phyloP scores from a whole-genome alignment of 1,140 invertebrate genomes.

The Tyrophagus putrescentiae region DNA sequence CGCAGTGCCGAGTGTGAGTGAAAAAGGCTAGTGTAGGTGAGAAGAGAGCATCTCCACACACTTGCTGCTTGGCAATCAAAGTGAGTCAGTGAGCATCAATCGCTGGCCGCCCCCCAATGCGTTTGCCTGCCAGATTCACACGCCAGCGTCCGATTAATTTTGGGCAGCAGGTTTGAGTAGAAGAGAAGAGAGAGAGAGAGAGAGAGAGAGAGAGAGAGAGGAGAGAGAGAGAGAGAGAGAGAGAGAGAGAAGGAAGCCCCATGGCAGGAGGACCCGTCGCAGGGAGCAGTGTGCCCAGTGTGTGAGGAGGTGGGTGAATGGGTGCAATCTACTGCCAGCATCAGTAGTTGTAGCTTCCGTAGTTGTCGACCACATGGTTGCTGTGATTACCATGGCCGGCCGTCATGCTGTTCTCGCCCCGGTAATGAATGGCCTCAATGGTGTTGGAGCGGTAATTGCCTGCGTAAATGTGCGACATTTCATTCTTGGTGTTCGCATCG shows the following conservation, averaged over 20 bases:
- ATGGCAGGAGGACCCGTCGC: neutral
- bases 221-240: neutral
- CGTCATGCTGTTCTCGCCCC: neutral
- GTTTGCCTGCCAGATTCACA: no score
- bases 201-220: conserved; percentile 17
- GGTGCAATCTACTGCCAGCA: neutral
- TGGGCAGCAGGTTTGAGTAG: neutral
- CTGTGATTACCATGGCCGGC: neutral
- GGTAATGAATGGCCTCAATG: conserved; percentile 6
- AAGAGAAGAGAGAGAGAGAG: conserved; percentile 8
- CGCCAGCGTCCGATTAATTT: neutral
- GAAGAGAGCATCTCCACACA: no score
- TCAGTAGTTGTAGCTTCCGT: neutral
- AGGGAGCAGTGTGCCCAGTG: no score
- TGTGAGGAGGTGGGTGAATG: neutral
- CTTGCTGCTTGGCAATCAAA: no score
- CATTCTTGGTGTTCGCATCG: neutral
- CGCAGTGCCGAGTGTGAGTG: no score
- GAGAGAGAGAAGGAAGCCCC: neutral
- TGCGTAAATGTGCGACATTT: neutral
- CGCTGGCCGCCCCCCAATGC: no score
- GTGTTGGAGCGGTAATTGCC: conserved; percentile 9
- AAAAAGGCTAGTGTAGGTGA: no score
- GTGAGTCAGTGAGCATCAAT: no score
- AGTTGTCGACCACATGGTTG: neutral